These are phyloP conservation scores for Chascanopsetta lugubris DNA, from an alignment of 2,113 vertebrate species.

Conservation along the genomic window DNA sequence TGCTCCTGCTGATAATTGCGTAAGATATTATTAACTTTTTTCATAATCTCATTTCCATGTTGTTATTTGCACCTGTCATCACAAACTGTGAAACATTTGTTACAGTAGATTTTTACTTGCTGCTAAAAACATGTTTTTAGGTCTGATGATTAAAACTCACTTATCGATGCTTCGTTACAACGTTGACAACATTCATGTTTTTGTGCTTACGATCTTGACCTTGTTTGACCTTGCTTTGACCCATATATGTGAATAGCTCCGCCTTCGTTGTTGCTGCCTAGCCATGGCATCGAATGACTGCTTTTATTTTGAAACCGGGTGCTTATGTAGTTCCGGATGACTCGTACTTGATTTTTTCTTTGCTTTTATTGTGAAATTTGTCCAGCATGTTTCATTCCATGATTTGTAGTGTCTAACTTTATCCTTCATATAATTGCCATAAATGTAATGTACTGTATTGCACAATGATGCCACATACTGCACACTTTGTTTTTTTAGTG, in stretches of 20 bases:
- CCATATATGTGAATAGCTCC: constrained; percentile 50
- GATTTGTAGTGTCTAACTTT: constrained; percentile 71
- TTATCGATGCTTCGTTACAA: constrained; percentile 47
- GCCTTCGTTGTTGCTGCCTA: constrained; percentile 65
- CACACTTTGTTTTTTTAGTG: constrained; percentile 62
- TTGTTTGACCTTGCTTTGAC: constrained; percentile 38
- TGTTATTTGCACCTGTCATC: constrained; percentile 70
- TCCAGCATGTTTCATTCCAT: constrained; percentile 72
- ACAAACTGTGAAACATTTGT: constrained; percentile 79
- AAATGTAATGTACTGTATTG: constrained; percentile 75
- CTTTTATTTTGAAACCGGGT: constrained; percentile 49
- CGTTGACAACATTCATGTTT: constrained; percentile 28
- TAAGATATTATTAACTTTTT: constrained; percentile 33
- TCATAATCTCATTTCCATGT: constrained; percentile 40
- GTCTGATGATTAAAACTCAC: constrained; percentile 50
- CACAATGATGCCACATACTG: constrained; percentile 76
- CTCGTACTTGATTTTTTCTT: constrained; percentile 69
- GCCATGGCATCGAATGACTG: constrained; percentile 46
- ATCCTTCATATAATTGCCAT: constrained; percentile 71
- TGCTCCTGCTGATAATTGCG: constrained; percentile 36
- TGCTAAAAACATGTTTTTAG: constrained; percentile 77
- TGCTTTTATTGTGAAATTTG: constrained; percentile 68
- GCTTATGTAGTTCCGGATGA: constrained; percentile 61
- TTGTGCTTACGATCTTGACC: constrained; percentile 35
- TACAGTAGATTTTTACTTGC: constrained; percentile 71